Base-by-base conservation (phyloP, 2,113 vertebrate genomes). In the Hipposideros armiger region DNA sequence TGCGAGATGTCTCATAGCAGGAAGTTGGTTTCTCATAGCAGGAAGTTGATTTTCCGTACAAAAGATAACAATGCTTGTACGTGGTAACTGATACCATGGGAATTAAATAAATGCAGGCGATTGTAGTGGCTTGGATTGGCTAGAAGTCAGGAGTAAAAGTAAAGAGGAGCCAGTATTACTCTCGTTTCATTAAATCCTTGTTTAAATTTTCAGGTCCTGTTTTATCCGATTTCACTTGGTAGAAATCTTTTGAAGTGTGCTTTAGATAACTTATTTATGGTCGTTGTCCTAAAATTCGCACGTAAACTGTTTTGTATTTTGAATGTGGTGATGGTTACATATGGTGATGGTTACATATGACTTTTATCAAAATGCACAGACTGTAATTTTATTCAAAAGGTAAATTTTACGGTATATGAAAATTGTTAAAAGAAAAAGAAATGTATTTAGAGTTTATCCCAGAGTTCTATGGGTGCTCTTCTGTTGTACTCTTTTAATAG, bases 221-320 rank as follows among this genome's bases (percentile, higher is more conserved):
- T 93, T 96, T 94, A 60, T 81, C 56, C 94, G 26, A 69, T 87
- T 96, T 81, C 86, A 69, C 26, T 89, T 95, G 50, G 11, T 93
- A 88, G 69, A 91, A 60, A 72, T 30, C 52, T 76, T 86, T 87
- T 72, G 32, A 81, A 74, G 26, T 84, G 52, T 81, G 40, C 22
- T 90, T 80, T 91, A 56, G 32, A 30, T 90, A 86, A 93, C 54
- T 92, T 64, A 76, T 5, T 89, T 80, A 80, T 85, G n/a, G 20
- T 81, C 69, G 50, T 66, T 66, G 40, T 92, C 40, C 40, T 70
- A 78, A 91, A 95, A 81, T 50, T 88, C 30, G 85, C 20, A 52
- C 19, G 40, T 19, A 69, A 89, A 66, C 45, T 73, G 7, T 80
- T 83, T 64, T 77, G 45, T 90, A 11, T 86, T 90, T 95, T 82